phyloP scores from a whole-genome alignment of 2,797 vertebrate species.

The Phataginus tricuspis region DNA sequence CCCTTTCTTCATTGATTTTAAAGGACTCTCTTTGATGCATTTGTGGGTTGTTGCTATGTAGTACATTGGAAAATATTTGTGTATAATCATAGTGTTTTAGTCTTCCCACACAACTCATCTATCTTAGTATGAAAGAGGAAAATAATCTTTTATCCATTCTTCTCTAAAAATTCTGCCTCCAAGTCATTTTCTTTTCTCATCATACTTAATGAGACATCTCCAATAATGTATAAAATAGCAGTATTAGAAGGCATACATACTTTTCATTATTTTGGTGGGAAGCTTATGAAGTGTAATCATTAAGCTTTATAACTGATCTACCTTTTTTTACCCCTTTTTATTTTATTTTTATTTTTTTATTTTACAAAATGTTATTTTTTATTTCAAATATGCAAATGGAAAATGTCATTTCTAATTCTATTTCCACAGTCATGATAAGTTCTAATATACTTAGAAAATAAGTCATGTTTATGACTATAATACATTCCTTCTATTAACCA shows the following conservation, averaged over 20 bases:
- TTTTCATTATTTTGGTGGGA: neutral
- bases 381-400: conserved; percentile 48
- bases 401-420: conserved; percentile 60
- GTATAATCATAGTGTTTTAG: neutral
- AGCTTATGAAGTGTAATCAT: neutral
- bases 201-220: neutral
- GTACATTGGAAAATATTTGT: neutral
- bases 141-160: neutral
- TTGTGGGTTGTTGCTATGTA: neutral
- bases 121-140: neutral
- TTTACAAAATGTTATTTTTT: conserved; percentile 56
- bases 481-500: neutral
- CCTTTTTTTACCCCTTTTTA: neutral
- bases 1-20: neutral
- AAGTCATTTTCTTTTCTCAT: neutral
- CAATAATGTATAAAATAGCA: neutral
- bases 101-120: neutral
- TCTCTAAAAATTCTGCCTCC: neutral
- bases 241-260: neutral
- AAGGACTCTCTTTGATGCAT: neutral
- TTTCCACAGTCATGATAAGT: conserved; percentile 56
- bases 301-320: neutral
- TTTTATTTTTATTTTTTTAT: neutral
- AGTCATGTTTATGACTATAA: conserved; percentile 58
- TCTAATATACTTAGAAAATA: conserved; percentile 58